Evolutionary conservation across 2,888 invertebrate species (phyloP), one percentile per base, ranked within the genome.

Genomic region (Brachyptera putata): DNA sequence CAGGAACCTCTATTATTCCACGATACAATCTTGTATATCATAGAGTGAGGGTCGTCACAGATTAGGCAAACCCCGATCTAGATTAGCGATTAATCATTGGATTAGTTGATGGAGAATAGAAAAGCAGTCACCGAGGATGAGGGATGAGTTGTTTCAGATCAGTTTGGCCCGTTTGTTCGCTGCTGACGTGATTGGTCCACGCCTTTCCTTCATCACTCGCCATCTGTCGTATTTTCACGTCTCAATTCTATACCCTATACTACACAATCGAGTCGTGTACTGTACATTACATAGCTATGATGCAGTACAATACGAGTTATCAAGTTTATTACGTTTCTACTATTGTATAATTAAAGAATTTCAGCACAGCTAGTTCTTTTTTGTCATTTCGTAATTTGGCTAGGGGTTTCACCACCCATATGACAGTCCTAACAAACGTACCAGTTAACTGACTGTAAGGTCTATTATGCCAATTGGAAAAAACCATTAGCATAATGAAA

Each of bases 51-150:
- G n/a, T n/a, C n/a, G n/a, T n/a, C n/a, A n/a, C 22, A 46, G 53
- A 53, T 53, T 21, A 34, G 53, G 16, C 34, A 53, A 36, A 36
- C 21, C 60, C 41, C 26, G 60, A 60, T 60, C 49, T 56, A 57
- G 56, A 60, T 59, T 59, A 59, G 43, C 41, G 59, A 59, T 60
- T 60, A 56, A 60, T 60, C 60, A 60, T 60, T 57, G 60, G 60
- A 60, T 60, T 60, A 60, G 60, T 14, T 16, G 21, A n/a, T n/a
- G 56, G 49, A 60, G 60, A 53, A 53, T 50, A 21, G 53, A 21
- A 34, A 18, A 16, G 34, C 53, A 53, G 53, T 53, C 53, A 53
- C 21, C 18, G 53, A 53, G 36, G 18, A 53, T 53, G 36, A 53
- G 21, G 18, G 53, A 53, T 53, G 53, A 36, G 36, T 3, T 43